Base-by-base conservation (phyloP, 2,888 invertebrate species). In the Lepetodrilus schrolli region DNA sequence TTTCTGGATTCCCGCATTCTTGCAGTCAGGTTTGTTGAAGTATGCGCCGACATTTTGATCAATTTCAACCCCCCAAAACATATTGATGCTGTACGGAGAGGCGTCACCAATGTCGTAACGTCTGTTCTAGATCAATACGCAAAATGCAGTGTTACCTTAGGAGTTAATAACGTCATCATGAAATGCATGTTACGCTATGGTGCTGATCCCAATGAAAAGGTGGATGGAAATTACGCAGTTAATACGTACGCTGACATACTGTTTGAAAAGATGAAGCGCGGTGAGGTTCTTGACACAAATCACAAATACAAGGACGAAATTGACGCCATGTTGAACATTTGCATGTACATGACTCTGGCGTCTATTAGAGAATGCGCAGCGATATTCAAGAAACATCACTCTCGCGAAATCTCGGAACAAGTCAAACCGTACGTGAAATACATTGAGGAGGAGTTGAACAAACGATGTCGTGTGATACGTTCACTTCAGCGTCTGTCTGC, bases 111-210 rank as follows among this genome's bases (percentile, higher is more conserved):
- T 26, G 21, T 80, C 17, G 78, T 74, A 38, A 84, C 83, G 5
- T 82, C 78, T 3, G 80, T 85, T 17, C 78, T 84, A 4, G 84
- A 85, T 47, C 84, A 85, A 73, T 83, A 81, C 71, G 82, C 82
- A 4, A 84, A 82, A 79, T 79, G 79, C 26, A 77, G 80, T 72
- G 85, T 83, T 4, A 75, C 78, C 26, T 66, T 82, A 4, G 85
- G 85, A 10, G 83, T 83, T 0, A 81, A 84, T 65, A 69, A 73
- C 1, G 77, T 78, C 48, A 81, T 84, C 17, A 75, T 85, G 21
- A 81, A 80, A 43, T 83, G 81, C 69, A 75, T 85, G 1, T 74
- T 85, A 5, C 79, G 85, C 10, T 81, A 84, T 72, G 85, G 85
- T 3, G 84, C 84, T 8, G 82, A 85, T 30, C 82, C 84, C 0